phyloP scores from a whole-genome alignment of 2,888 invertebrate genomes.

The Agrochola lychnidis region DNA sequence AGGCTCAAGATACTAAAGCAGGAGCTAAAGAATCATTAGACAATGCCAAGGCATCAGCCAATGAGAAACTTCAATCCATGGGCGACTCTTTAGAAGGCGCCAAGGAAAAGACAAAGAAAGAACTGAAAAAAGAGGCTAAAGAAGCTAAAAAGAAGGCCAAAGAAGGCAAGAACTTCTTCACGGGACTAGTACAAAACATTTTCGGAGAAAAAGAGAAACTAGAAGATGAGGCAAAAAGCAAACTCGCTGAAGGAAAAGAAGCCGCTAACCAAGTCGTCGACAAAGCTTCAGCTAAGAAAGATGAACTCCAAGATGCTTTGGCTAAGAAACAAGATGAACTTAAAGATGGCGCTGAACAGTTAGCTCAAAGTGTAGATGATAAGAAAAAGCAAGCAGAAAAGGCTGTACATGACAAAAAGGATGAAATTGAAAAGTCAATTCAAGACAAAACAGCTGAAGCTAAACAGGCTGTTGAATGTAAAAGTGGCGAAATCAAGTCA shows the following conservation, averaged over 20 bases:
- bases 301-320: slow-evolving; percentile 76
- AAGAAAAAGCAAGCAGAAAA: slow-evolving; percentile 75
- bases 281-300: slow-evolving; percentile 80
- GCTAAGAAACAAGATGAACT: slow-evolving; percentile 78
- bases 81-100: slow-evolving; percentile 78
- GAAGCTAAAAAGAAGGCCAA: slow-evolving; percentile 86
- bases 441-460: slow-evolving; percentile 71
- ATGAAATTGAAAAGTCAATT: slow-evolving; percentile 72
- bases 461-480: slow-evolving; percentile 67
- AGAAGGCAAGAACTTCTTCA: slow-evolving; percentile 86
- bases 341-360: slow-evolving; percentile 70
- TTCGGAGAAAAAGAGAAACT: slow-evolving; percentile 88
- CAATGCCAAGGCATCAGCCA: slow-evolving; percentile 75
- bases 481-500: slow-evolving; percentile 69
- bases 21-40: slow-evolving; percentile 76
- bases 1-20: slow-evolving; percentile 77
- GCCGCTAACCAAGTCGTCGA: slow-evolving; percentile 79
- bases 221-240: slow-evolving; percentile 83
- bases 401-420: slow-evolving; percentile 69
- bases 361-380: slow-evolving; percentile 70
- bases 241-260: slow-evolving; percentile 82
- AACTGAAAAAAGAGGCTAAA: slow-evolving; percentile 78
- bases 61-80: slow-evolving; percentile 78
- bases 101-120: slow-evolving; percentile 80
- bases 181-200: slow-evolving; percentile 86